Base-by-base conservation (phyloP, 2,113 vertebrate genomes). In the Ariopsis seemanni region DNA sequence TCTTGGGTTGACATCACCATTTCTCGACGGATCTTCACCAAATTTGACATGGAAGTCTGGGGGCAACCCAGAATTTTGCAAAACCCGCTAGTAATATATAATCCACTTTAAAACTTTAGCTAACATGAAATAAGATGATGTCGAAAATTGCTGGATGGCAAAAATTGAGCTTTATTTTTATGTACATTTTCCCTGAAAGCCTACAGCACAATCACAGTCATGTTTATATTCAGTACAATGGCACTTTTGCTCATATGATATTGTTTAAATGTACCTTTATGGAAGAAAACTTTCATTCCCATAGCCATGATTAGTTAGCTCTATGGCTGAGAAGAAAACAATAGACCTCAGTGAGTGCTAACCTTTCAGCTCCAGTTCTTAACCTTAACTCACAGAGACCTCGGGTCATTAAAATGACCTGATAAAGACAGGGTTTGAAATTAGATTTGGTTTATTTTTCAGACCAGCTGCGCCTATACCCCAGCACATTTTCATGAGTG, bases 351-450 rank as follows among this genome's bases (percentile, higher is more conserved):
- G 52, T 86, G 27, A 74, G 14, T 15, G 12, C 62, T 65, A 53
- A 48, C 25, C 84, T 72, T 78, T 85, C 62, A 78, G 22, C 14
- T 67, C 74, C 48, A 78, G 58, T 86, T 48, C 18, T 42, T 42
- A 79, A 60, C 42, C 48, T 79, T 18, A 78, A 78, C 65, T 63
- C 85, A 86, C 60, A 67, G 22, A 69, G 75, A 79, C 22, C 85
- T 55, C 85, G 67, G 60, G 74, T 86, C 17, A 71, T 27, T 27
- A 67, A 67, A 67, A 67, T 27, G 0, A 11, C 27, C 48, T 18
- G 22, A 8, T 18, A 77, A 77, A 62, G 7, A 50, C 57, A 25
- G 72, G 14, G n/a, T 77, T 57, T 30, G n/a, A 11, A n/a, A 27
- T 14, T 67, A 65, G 65, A 67, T 30, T 14, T n/a, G 78, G 74